Evolutionary conservation across 2,113 vertebrate species (phyloP).

Genomic region (Tetrao urogallus): DNA sequence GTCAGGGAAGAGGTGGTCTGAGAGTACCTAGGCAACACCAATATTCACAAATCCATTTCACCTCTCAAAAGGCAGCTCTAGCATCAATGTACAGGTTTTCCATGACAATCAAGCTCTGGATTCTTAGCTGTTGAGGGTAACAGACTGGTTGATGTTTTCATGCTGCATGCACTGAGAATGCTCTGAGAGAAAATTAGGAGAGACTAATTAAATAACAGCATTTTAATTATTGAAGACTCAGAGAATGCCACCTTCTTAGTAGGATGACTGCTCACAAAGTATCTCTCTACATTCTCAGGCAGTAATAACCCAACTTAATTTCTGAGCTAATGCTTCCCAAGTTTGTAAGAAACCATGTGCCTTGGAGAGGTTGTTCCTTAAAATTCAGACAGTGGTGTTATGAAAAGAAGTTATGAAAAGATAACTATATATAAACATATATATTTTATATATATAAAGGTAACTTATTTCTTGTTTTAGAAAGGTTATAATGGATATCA

Average conservation of each 20-base stretch:
- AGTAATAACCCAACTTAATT: neutral
- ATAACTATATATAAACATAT: neutral
- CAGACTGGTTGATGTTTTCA: neutral
- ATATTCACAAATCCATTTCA: neutral
- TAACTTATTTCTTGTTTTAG: neutral
- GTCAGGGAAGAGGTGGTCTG: too few species aligned
- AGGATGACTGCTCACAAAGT: neutral
- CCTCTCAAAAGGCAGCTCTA: neutral
- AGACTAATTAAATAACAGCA: neutral
- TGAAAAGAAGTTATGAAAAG: neutral
- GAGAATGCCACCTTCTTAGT: neutral
- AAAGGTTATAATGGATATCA: neutral
- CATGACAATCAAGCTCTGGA: neutral
- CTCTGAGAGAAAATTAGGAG: neutral
- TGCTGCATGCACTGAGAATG: neutral
- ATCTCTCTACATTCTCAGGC: neutral
- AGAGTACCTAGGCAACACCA: too few species aligned
- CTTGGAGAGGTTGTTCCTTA: neutral
- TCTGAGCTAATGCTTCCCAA: neutral
- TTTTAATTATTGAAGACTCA: neutral
- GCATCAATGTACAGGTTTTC: neutral
- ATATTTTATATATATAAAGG: too few species aligned
- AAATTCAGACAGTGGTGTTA: neutral
- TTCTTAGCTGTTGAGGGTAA: neutral
- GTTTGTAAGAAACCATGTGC: rapidly evolving